phyloP scores from a whole-genome alignment of 2,797 vertebrate species.

The Huso huso region DNA sequence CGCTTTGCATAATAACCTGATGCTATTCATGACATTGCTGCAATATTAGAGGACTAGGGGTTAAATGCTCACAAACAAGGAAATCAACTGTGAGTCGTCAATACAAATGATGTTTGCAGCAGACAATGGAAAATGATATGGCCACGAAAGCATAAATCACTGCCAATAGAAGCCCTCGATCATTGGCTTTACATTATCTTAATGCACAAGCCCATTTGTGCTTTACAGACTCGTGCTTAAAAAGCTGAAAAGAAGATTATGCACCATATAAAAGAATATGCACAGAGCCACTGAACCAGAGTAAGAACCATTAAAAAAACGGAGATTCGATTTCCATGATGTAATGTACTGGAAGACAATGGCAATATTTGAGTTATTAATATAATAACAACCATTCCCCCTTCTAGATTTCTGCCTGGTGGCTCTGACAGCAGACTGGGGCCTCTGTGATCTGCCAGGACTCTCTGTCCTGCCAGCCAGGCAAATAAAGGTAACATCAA shows the following conservation, averaged over 20 bases:
- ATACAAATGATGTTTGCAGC: slow-evolving; percentile 5
- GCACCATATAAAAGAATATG: slow-evolving; percentile 7
- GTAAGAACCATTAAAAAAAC: slow-evolving; percentile 9
- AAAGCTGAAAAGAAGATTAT: slow-evolving; percentile 8
- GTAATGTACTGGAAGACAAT: slow-evolving; percentile 12
- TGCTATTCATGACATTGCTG: slow-evolving; percentile 12
- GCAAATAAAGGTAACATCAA: neutral
- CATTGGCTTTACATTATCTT: slow-evolving; percentile 9
- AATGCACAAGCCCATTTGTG: neutral
- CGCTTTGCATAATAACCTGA: slow-evolving; percentile 11
- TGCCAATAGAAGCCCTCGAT: neutral
- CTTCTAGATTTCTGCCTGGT: slow-evolving; percentile 1
- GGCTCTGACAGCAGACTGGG: neutral
- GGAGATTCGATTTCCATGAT: slow-evolving; percentile 10
- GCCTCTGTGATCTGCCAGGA: neutral
- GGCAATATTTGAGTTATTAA: slow-evolving; percentile 7
- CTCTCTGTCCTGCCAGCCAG: neutral
- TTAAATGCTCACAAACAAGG: slow-evolving; percentile 1
- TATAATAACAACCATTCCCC: neutral
- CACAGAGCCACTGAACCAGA: slow-evolving; percentile 6
- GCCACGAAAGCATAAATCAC: neutral
- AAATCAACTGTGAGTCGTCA: slow-evolving; percentile 5
- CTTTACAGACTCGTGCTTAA: neutral
- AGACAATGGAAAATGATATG: slow-evolving; percentile 11
- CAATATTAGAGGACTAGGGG: neutral